Evolutionary conservation across 2,888 invertebrate species (phyloP).

Genomic region (Diarsia mendica): DNA sequence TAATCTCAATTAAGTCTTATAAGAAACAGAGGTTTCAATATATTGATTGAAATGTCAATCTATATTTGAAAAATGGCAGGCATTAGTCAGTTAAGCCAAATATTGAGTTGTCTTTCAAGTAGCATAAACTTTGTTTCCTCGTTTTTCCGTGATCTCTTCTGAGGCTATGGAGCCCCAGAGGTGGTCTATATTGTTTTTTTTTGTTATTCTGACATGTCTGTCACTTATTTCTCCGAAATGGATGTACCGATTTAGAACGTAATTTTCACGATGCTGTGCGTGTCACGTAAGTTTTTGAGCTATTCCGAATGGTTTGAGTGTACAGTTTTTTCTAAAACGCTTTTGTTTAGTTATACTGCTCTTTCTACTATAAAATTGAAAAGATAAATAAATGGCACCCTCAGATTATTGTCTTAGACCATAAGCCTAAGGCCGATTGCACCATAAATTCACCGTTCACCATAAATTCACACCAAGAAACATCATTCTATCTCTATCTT

Average conservation of each 20-base stretch:
- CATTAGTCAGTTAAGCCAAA: no score
- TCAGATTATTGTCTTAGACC: not conserved
- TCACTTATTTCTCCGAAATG: constrained; percentile 23
- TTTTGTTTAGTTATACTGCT: not conserved
- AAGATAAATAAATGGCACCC: not conserved
- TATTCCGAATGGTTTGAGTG: not conserved
- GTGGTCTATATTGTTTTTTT: constrained; percentile 26
- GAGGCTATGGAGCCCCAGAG: not conserved
- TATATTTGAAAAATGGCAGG: no score
- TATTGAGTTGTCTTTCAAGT: no score
- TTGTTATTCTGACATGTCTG: constrained; percentile 34
- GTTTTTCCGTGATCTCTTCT: not conserved
- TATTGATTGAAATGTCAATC: no score
- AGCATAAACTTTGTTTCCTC: no score
- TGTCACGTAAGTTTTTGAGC: constrained; percentile 31
- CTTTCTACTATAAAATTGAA: not conserved
- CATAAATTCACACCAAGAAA: not conserved
- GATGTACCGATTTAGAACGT: constrained; percentile 27
- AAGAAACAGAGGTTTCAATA: no score
- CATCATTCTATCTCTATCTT: not conserved
- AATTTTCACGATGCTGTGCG: constrained; percentile 29
- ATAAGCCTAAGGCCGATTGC: not conserved
- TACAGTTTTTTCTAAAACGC: not conserved
- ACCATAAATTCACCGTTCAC: not conserved
- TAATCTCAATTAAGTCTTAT: no score